These are phyloP conservation scores for Amphipoea lucens DNA, from an alignment of 2,888 invertebrate genomes.

Conservation along the genomic window DNA sequence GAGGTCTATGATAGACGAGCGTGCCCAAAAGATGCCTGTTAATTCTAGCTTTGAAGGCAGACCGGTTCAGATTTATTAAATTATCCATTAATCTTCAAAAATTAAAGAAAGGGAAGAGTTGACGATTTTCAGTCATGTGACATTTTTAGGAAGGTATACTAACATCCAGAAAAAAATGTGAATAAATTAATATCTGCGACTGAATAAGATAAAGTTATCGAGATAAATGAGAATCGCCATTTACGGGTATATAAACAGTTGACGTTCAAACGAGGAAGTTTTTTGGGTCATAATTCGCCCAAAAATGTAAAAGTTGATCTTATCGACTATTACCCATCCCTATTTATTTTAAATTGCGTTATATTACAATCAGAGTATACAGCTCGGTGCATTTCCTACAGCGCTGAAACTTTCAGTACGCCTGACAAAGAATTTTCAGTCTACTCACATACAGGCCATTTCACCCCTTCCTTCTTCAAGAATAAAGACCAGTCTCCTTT, in stretches of 20 bases:
- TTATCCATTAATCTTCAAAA: too few relatives aligned
- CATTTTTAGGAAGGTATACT: not conserved
- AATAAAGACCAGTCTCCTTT: constrained; percentile 71
- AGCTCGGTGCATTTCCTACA: constrained; percentile 84
- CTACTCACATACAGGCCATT: constrained; percentile 63
- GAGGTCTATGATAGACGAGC: too few relatives aligned
- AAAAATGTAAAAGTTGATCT: not conserved
- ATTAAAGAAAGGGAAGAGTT: not conserved
- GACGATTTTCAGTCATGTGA: not conserved
- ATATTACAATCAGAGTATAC: constrained; percentile 89
- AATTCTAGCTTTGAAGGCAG: too few relatives aligned
- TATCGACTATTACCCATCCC: constrained; percentile 72
- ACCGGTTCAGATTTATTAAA: too few relatives aligned
- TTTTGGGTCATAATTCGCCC: not conserved
- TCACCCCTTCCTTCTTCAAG: constrained; percentile 59
- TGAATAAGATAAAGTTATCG: not conserved
- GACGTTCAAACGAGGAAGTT: not conserved
- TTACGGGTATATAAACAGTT: not conserved
- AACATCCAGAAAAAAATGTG: too few relatives aligned
- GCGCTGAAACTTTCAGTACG: constrained; percentile 83
- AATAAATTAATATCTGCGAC: too few relatives aligned
- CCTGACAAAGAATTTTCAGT: constrained; percentile 82
- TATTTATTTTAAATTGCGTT: constrained; percentile 88
- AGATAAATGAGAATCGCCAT: too few relatives aligned
- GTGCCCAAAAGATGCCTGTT: too few relatives aligned